Evolutionary conservation across 1,140 invertebrate species (phyloP), one percentile per base, ranked within the genome.

Genomic region (Rhagoletis pomonella): DNA sequence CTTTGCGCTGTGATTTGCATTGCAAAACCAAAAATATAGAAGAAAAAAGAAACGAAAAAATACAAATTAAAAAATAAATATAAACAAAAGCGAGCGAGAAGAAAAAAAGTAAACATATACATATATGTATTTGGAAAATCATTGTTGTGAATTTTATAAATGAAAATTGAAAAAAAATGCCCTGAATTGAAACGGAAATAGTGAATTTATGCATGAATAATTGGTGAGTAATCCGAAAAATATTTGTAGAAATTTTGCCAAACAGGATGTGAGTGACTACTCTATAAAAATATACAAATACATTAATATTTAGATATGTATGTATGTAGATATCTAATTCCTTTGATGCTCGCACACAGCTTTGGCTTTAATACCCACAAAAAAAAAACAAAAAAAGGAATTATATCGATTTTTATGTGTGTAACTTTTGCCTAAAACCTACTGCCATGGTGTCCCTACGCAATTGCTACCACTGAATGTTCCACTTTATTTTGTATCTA

Each of bases 361-460:
- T 29, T 29, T 29, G 29, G 29, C 29, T 29, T 29, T 29, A 29
- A 29, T 29, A 29, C 29, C 29, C 29, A 29, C 29, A 29, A 29
- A 29, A 29, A 29, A 29, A 29, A n/a, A n/a, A n/a, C n/a, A 67
- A 39, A 7, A 39, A 19, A 50, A 81, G 6, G 47, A 55, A 55
- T 81, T 81, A 3, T 81, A 81, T 81, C 19, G 73, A 81, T 81
- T 50, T 81, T 81, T 5, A 81, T 81, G 50, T 55, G 17, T 81
- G n/a, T n/a, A 81, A 81, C 55, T 81, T 81, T 81, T 50, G 39
- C n/a, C 73, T 55, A 55, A 81, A 81, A 55, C 44, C 47, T 55
- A 17, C 44, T 12, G 44, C 47, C 47, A 81, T 19, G 17, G 73
- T 81, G 73, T 81, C 73, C 47, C 73, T 81, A 55, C 73, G n/a